Conservation (phyloP, 2,797 vertebrate species). For the Pteronotus mesoamericanus region DNA sequence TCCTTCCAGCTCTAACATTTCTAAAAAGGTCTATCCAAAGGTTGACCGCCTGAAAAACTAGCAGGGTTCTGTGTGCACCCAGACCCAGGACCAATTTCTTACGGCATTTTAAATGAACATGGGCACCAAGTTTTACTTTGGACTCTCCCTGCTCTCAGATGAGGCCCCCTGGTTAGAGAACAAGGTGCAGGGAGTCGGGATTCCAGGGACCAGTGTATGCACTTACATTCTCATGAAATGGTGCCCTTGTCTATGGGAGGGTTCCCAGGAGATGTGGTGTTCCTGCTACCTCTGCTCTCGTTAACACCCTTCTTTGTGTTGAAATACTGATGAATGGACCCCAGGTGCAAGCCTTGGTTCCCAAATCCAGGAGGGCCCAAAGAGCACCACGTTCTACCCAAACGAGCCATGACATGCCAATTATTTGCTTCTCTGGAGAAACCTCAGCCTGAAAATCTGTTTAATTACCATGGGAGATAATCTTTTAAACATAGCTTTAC, state of each 20-base stretch:
- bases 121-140: neutral
- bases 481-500: conserved; percentile 70
- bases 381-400: neutral
- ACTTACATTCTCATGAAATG: accelerated
- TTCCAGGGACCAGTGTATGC: neutral
- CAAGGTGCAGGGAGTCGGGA: accelerated
- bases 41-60: neutral
- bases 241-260: neutral
- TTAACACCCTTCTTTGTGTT: neutral
- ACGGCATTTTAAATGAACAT: neutral
- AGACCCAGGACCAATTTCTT: neutral
- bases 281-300: neutral
- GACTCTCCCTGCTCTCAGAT: neutral
- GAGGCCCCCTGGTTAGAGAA: neutral
- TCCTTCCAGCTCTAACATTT: neutral
- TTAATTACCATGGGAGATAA: conserved; percentile 66
- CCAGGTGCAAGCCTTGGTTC: neutral
- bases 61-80: neutral
- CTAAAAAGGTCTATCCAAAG: neutral
- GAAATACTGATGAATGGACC: neutral
- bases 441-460: conserved; percentile 47
- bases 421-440: conserved; percentile 50
- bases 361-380: neutral
- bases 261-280: neutral
- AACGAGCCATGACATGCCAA: neutral